Evolutionary conservation across 1,140 invertebrate species (phyloP).

Genomic region (Heterodera schachtii): DNA sequence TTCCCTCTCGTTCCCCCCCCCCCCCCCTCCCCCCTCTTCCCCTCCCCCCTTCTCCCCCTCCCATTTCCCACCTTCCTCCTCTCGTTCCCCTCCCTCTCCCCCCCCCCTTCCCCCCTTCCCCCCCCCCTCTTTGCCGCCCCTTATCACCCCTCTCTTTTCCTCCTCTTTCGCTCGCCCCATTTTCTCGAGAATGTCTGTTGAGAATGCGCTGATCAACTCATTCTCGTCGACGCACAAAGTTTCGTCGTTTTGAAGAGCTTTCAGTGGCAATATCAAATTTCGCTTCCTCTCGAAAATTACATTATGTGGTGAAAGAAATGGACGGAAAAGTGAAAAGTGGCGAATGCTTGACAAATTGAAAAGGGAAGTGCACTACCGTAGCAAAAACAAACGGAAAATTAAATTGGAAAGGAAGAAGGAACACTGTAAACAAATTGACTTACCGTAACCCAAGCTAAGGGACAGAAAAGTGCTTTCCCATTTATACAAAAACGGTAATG

Average conservation of each 20-base stretch:
- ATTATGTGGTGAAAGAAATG: not conserved
- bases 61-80: too few relatives aligned
- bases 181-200: not conserved
- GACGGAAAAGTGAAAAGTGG: not conserved
- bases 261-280: not conserved
- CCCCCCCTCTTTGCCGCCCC: too few relatives aligned
- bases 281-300: not conserved
- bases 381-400: not conserved
- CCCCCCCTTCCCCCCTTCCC: too few relatives aligned
- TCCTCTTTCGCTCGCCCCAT: too few relatives aligned
- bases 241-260: constrained; percentile 1
- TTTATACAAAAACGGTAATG: not conserved
- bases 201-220: not conserved
- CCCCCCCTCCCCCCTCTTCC: too few relatives aligned
- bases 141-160: too few relatives aligned
- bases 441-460: not conserved
- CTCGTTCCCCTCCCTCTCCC: too few relatives aligned
- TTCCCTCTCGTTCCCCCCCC: too few relatives aligned
- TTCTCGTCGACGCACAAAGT: not conserved
- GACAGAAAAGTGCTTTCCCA: not conserved
- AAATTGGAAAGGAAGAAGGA: too few relatives aligned
- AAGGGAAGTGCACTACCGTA: not conserved
- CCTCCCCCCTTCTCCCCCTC: too few relatives aligned
- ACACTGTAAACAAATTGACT: not conserved
- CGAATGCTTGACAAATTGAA: not conserved